Evolutionary conservation across 2,888 invertebrate genomes (phyloP).

Genomic region (Pyrocoelia pectoralis): DNA sequence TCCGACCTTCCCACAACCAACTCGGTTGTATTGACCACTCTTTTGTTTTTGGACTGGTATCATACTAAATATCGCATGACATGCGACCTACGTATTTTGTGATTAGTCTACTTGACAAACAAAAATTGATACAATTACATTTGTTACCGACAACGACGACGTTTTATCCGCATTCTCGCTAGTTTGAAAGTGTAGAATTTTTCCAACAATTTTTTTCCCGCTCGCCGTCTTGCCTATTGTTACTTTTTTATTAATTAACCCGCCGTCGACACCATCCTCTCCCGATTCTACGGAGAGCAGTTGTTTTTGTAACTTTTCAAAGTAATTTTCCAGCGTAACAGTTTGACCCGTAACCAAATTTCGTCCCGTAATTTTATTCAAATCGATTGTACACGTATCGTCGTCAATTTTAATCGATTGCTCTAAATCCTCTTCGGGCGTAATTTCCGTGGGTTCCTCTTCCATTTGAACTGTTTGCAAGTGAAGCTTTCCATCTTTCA

Average conservation of each 20-base stretch:
- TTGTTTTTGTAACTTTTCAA: constrained; percentile 30
- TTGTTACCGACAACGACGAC: no score
- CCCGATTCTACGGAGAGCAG: neutral
- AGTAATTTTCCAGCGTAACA: constrained; percentile 38
- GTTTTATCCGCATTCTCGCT: neutral
- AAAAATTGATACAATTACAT: no score
- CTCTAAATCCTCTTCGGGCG: constrained; percentile 21
- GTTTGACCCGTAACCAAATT: constrained; percentile 42
- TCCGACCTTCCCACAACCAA: no score
- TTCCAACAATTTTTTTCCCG: constrained; percentile 41
- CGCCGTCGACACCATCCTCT: neutral
- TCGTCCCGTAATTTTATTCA: constrained; percentile 36
- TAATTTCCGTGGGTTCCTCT: constrained; percentile 12
- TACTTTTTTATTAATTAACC: constrained; percentile 21
- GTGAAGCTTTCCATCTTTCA: constrained; percentile 44
- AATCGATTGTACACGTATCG: constrained; percentile 9
- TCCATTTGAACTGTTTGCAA: constrained; percentile 30
- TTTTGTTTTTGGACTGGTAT: no score
- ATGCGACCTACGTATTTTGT: no score
- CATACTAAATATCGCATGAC: no score
- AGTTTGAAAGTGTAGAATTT: constrained; percentile 39
- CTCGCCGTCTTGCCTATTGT: constrained; percentile 32
- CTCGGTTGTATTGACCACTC: no score
- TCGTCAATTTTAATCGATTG: constrained; percentile 28
- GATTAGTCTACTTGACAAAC: no score